Evolutionary conservation across 2,888 invertebrate genomes (phyloP).

Genomic region (Drosophila tripunctata): DNA sequence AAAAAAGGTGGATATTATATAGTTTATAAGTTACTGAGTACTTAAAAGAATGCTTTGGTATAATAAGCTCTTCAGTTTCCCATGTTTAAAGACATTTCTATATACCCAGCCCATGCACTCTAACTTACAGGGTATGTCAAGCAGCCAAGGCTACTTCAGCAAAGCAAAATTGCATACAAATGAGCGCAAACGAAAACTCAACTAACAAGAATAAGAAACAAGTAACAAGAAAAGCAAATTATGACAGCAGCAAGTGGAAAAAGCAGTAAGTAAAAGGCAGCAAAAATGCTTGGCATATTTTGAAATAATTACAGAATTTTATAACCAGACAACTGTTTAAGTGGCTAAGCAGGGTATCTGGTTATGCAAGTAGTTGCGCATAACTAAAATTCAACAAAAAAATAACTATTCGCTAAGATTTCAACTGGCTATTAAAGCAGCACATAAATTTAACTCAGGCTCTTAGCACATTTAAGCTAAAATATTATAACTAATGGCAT

Average conservation of each 20-base stretch:
- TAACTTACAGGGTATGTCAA: not conserved
- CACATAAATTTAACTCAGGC: too few relatives aligned
- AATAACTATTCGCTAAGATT: too few relatives aligned
- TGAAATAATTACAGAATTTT: slow-evolving; percentile 2
- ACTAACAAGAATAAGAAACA: not conserved
- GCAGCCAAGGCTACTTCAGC: not conserved
- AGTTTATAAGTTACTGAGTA: too few relatives aligned
- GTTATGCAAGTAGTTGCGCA: not conserved
- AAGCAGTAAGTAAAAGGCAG: not conserved
- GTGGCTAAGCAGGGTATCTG: not conserved
- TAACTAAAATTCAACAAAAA: too few relatives aligned
- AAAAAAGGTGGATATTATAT: not conserved
- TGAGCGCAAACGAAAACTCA: not conserved
- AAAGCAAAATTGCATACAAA: not conserved
- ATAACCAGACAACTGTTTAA: not conserved
- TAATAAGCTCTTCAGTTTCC: not conserved
- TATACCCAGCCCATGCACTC: not conserved
- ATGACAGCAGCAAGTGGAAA: not conserved
- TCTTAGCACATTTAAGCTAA: too few relatives aligned
- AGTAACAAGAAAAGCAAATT: not conserved
- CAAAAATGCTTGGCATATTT: slow-evolving; percentile 12
- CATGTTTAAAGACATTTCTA: too few relatives aligned
- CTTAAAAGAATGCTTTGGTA: too few relatives aligned
- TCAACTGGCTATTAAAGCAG: too few relatives aligned
- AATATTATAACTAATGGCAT: not conserved